phyloP scores from a whole-genome alignment of 1,140 invertebrate genomes.

The Lordiphosa mommai region DNA sequence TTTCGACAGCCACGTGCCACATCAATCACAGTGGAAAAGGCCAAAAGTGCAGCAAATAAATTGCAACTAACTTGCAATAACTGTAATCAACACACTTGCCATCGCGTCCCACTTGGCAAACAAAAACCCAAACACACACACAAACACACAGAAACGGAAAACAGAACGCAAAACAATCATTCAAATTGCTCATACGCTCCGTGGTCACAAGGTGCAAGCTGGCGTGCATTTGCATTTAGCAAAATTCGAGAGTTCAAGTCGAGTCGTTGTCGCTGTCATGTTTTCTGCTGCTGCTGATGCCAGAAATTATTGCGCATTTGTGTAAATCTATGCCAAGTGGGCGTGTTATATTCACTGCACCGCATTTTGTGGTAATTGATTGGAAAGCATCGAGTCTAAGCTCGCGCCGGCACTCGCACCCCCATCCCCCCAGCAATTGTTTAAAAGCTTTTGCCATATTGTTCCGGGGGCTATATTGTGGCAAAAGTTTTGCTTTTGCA shows the following conservation, averaged over 20 bases:
- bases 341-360: conserved; percentile 43
- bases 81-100: conserved; percentile 64
- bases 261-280: conserved; percentile 37
- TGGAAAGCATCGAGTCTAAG: conserved; percentile 50
- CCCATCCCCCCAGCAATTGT: conserved; percentile 47
- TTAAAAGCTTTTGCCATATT: conserved; percentile 68
- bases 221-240: conserved; percentile 9
- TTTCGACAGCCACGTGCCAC: conserved; percentile 21
- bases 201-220: conserved; percentile 43
- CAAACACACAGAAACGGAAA: conserved; percentile 22
- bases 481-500: conserved; percentile 54
- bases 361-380: conserved; percentile 62
- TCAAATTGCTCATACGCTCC: conserved; percentile 70
- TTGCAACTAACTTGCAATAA: conserved; percentile 71
- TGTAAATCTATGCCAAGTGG: conserved; percentile 63
- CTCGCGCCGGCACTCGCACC: neutral
- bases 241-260: conserved; percentile 1
- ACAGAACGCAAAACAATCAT: conserved; percentile 70
- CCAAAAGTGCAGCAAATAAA: conserved; percentile 59
- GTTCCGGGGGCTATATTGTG: conserved; percentile 42
- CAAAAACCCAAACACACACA: conserved; percentile 13
- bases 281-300: conserved; percentile 34
- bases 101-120: conserved; percentile 8
- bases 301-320: conserved; percentile 75
- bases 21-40: conserved; percentile 57